These are phyloP conservation scores for Mellivora capensis DNA, from an alignment of 2,113 vertebrate species.

Conservation along the genomic window DNA sequence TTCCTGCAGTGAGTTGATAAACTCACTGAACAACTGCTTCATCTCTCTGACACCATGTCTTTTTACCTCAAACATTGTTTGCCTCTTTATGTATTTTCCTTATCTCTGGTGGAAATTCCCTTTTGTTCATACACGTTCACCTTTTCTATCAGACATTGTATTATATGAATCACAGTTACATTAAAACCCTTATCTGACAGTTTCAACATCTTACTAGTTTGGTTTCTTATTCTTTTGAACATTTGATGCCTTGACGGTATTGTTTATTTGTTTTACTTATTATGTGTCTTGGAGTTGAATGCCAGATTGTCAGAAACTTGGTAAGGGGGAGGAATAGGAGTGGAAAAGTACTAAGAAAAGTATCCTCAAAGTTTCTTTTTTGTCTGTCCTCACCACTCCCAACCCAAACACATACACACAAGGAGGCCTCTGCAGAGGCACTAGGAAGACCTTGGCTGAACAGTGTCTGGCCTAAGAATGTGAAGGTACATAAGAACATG, in stretches of 20 bases:
- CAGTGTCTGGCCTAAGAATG: not conserved
- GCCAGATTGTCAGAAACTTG: not conserved
- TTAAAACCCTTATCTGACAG: not conserved
- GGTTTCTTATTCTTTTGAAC: not conserved
- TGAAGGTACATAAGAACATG: fast-evolving
- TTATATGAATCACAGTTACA: not conserved
- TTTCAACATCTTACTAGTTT: not conserved
- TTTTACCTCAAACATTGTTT: not conserved
- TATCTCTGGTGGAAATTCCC: not conserved
- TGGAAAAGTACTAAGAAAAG: not conserved
- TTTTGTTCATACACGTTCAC: not conserved
- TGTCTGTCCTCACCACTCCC: not conserved
- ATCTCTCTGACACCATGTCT: not conserved
- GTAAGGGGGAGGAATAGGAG: not conserved
- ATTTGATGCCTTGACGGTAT: not conserved
- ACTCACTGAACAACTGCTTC: not conserved
- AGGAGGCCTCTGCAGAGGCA: not conserved
- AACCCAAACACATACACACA: not conserved
- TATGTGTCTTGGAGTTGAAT: not conserved
- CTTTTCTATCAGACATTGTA: not conserved
- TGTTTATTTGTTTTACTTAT: not conserved
- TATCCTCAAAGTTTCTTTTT: not conserved
- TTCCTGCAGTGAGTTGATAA: not conserved
- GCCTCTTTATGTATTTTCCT: not conserved
- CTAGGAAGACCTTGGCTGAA: not conserved